Percentiles rank a stretch among this genome's conserved stretches.
Conservation (phyloP, 2,888 invertebrate genomes). For the Saturnia pavonia region DNA sequence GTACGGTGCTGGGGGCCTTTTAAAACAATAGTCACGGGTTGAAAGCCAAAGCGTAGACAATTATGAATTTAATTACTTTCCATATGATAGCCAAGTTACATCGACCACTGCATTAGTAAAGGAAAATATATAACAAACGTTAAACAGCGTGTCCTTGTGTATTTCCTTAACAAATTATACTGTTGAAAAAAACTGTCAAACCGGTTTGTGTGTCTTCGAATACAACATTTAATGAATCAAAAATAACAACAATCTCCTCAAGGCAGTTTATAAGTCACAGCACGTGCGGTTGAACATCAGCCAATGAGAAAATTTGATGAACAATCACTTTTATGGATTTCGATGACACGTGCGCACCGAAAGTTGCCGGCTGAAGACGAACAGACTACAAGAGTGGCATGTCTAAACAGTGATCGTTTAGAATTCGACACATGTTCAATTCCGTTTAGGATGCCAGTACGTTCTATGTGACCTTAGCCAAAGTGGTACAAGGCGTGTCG, state of each 20-base stretch:
- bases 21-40: conserved; percentile 33
- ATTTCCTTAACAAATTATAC: neutral
- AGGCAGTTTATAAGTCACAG: neutral
- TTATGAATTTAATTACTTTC: conserved; percentile 20
- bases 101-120: conserved; percentile 1
- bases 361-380: conserved; percentile 32
- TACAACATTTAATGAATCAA: neutral
- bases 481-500: conserved; percentile 49
- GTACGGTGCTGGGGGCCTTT: conserved; percentile 33
- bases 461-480: conserved; percentile 40
- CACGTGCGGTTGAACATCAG: conserved; percentile 2
- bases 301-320: conserved; percentile 7
- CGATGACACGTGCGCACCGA: conserved; percentile 32
- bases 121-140: neutral
- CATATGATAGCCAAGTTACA: conserved; percentile 15
- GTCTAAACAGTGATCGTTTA: conserved; percentile 37
- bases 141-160: neutral
- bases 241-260: neutral
- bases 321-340: conserved; percentile 33
- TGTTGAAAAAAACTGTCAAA: neutral
- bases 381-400: conserved; percentile 36
- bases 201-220: neutral
- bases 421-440: conserved; percentile 43
- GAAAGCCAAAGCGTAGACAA: conserved; percentile 25
- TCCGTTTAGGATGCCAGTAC: conserved; percentile 38